Percentiles rank a stretch among this genome's conserved stretches.
These are phyloP conservation scores for Prinia subflava DNA, from an alignment of 2,113 vertebrate species.

Conservation along the genomic window DNA sequence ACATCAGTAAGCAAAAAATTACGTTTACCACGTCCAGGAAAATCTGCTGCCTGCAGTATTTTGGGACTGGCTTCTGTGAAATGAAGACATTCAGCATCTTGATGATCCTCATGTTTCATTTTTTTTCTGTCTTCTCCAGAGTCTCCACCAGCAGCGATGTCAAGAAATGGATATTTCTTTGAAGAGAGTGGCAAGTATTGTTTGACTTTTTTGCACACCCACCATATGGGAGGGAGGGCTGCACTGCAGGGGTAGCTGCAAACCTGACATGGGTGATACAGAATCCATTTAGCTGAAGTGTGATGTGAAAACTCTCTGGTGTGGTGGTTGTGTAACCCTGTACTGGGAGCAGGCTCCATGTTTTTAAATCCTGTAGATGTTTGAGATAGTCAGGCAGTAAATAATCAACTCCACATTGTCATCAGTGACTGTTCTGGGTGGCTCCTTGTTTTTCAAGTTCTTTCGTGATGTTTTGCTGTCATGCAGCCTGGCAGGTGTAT, in stretches of 20 bases:
- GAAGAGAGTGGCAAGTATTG: constrained; percentile 85
- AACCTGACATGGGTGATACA: neutral
- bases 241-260: neutral
- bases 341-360: neutral
- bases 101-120: neutral
- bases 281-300: neutral
- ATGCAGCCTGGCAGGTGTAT: neutral
- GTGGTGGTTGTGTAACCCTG: neutral
- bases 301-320: neutral
- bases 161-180: constrained; percentile 84
- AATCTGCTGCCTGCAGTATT: neutral
- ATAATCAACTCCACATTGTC: neutral
- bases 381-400: constrained; percentile 11
- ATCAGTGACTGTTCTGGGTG: constrained; percentile 33
- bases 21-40: neutral
- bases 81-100: neutral
- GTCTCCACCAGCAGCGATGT: constrained; percentile 73
- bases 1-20: neutral
- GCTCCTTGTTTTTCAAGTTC: constrained; percentile 40
- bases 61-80: neutral
- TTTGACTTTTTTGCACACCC: neutral
- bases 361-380: neutral
- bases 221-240: neutral
- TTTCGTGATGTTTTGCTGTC: neutral
- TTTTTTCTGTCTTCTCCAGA: constrained; percentile 12